phyloP scores from a whole-genome alignment of 2,888 invertebrate species.

The Pterobdella sp. region DNA sequence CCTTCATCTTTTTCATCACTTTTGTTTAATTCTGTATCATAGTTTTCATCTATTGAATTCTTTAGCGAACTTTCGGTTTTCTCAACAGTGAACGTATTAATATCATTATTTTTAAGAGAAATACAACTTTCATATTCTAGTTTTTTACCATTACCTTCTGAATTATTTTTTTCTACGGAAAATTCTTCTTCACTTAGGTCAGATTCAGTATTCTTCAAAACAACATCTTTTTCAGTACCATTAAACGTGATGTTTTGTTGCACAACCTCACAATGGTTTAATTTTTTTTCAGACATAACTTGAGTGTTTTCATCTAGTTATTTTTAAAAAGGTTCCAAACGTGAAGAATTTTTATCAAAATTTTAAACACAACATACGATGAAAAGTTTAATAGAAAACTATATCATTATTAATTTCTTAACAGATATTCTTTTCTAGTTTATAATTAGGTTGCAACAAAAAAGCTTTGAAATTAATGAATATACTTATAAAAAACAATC shows the following conservation, averaged over 20 bases:
- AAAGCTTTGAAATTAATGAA: slow-evolving; percentile 5
- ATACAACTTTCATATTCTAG: neutral
- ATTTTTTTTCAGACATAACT: no score
- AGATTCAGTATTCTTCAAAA: neutral
- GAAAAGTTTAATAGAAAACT: no score
- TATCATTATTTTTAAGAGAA: neutral
- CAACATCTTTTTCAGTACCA: neutral
- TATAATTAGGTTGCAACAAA: neutral
- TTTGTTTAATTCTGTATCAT: neutral
- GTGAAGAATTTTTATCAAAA: no score
- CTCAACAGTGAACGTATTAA: neutral
- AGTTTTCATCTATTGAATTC: no score
- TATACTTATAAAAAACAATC: slow-evolving; percentile 10
- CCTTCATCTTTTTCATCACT: neutral
- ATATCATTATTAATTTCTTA: no score
- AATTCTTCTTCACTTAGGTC: no score
- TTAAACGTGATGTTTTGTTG: no score
- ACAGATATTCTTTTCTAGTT: neutral
- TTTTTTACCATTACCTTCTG: neutral
- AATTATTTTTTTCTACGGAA: neutral
- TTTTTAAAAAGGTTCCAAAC: no score
- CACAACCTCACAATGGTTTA: no score
- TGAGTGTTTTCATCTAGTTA: no score
- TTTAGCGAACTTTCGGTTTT: neutral
- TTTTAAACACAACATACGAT: no score